Base-by-base conservation (phyloP, 2,888 invertebrate species). In the Papilio protenor region DNA sequence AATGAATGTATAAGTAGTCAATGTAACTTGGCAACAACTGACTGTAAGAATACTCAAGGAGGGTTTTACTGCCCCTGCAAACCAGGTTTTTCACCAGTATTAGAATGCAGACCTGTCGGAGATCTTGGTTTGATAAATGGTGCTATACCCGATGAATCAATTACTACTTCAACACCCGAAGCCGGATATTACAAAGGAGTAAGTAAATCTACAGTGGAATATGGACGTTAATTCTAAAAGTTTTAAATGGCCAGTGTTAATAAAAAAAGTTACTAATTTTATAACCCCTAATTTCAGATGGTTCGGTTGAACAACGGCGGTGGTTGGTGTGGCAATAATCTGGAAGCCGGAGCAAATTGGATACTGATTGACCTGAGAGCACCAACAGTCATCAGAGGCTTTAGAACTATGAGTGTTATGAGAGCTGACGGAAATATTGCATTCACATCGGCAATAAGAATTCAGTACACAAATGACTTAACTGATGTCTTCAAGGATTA, bases 401-500 rank as follows among this genome's bases (percentile, higher is more conserved):
- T 99, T 91, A 95, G 98, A 83, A 98, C 98, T 1, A 98, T 98
- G 95, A 97, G 98, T 73, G 98, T 98, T 0, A 96, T 97, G 85
- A 95, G 98, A 80, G 95, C 96, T 23, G 98, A 98, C 85, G 97
- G 97, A 73, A 97, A 96, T 83, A 95, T 97, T 79, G 98, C 98
- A 0, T 98, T 98, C 86, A 98, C 98, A 12, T 97, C 98, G 1
- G 98, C 98, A 0, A 97, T 98, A 75, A 96, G 98, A 83, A 96
- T 98, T 84, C 96, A 98, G 90, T 98, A 98, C 88, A 97, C 98
- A 0, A 98, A 98, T 86, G 97, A 98, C 85, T 93, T 98, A 80
- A 98, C 98, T 0, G 98, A 99, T 87, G 95, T 97, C 0, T 98
- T 98, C 89, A 97, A 97, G 91, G 98, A 98, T 85, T 98, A 98